These are phyloP conservation scores for Pteronura brasiliensis DNA, from an alignment of 2,113 vertebrate genomes.

Conservation along the genomic window DNA sequence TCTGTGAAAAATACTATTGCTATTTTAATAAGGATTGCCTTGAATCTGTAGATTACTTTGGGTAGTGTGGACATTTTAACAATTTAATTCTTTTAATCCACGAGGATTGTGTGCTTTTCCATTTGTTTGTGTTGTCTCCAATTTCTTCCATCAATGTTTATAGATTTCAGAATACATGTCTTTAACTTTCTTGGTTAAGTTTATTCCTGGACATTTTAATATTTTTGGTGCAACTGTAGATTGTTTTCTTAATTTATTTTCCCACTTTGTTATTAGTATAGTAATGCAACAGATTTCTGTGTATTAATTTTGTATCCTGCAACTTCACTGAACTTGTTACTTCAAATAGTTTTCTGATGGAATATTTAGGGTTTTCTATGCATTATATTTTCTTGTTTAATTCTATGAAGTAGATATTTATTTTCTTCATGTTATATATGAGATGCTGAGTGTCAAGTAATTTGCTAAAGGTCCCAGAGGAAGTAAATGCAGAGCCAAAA, in stretches of 20 bases:
- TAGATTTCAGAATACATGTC: background rate
- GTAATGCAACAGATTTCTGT: background rate
- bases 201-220: background rate
- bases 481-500: conserved; percentile 19
- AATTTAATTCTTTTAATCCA: background rate
- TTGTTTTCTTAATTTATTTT: background rate
- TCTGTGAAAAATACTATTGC: background rate
- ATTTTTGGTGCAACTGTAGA: background rate
- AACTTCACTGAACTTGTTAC: background rate
- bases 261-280: background rate
- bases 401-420: background rate
- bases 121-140: background rate
- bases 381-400: background rate
- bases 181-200: background rate
- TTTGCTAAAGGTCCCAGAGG: background rate
- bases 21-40: background rate
- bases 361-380: background rate
- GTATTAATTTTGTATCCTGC: background rate
- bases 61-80: background rate
- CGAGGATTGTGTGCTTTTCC: background rate
- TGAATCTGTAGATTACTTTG: background rate
- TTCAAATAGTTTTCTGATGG: background rate
- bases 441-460: background rate
- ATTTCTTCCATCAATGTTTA: background rate
- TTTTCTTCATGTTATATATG: background rate